These are phyloP conservation scores for Emmelina monodactyla DNA, from an alignment of 2,888 invertebrate species.

Conservation along the genomic window DNA sequence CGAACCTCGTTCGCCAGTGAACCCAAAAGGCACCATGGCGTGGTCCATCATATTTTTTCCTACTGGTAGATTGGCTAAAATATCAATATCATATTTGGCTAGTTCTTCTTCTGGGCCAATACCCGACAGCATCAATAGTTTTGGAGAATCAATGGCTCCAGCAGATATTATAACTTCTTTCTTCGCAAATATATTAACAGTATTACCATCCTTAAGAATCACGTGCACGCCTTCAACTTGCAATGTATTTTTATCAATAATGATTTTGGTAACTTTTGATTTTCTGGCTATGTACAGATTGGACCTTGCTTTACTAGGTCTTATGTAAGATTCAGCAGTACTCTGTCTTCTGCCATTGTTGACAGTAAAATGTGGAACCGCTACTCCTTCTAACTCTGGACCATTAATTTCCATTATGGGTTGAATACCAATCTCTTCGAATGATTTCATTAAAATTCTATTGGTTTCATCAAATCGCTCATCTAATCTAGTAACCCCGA, in stretches of 20 bases:
- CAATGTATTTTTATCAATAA: conserved; percentile 27
- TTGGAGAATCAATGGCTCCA: conserved; percentile 40
- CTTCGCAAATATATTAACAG: conserved; percentile 26
- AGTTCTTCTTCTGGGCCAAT: conserved; percentile 37
- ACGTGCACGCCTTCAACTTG: conserved; percentile 35
- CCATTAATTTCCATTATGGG: conserved; percentile 24
- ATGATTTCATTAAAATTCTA: conserved; percentile 20
- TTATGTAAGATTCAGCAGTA: conserved; percentile 41
- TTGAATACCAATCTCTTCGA: conserved; percentile 25
- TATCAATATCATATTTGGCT: conserved; percentile 25
- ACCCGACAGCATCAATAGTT: conserved; percentile 45
- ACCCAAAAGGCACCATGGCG: conserved; percentile 24
- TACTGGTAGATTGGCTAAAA: conserved; percentile 38
- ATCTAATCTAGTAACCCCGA: conserved; percentile 22
- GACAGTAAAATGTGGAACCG: conserved; percentile 26
- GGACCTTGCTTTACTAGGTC: conserved; percentile 24
- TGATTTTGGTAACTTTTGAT: conserved; percentile 33
- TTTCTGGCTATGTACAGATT: conserved; percentile 39
- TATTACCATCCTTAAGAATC: conserved; percentile 21
- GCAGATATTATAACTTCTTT: conserved; percentile 45
- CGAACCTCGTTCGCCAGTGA: conserved; percentile 30
- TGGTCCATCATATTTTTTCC: conserved; percentile 49
- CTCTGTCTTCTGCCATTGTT: conserved; percentile 39
- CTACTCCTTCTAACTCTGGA: conserved; percentile 20
- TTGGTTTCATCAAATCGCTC: conserved; percentile 19